A percentile compares a stretch with the other conserved stretches of the same genome.
Evolutionary conservation across 2,797 vertebrate genomes (phyloP).

Genomic region (Hybognathus amarus): DNA sequence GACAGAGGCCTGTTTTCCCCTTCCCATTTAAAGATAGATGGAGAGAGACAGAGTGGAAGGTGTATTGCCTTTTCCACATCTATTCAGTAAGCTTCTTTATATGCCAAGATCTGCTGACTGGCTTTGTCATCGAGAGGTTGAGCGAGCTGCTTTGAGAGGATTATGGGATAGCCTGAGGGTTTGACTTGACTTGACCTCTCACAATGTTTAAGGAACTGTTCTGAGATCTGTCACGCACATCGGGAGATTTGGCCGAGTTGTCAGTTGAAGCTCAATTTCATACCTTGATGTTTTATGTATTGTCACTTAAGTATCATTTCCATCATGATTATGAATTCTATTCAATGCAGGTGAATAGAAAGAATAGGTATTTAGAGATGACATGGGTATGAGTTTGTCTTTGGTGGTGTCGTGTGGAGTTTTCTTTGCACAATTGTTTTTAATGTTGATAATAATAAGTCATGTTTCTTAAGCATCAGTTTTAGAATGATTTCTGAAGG

Average conservation of each 20-base stretch:
- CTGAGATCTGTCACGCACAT: not conserved
- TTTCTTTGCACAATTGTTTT: not conserved
- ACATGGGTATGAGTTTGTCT: not conserved
- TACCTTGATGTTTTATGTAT: not conserved
- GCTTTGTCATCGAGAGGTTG: constrained; percentile 30
- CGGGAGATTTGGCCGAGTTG: too few species aligned
- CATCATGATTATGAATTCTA: not conserved
- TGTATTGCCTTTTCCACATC: constrained; percentile 44
- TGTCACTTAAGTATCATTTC: not conserved
- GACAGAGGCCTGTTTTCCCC: constrained; percentile 21
- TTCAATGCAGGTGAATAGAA: not conserved
- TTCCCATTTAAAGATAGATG: constrained; percentile 26
- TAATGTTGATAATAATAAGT: not conserved
- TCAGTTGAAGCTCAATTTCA: not conserved
- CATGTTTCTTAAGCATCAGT: not conserved
- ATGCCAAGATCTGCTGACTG: constrained; percentile 26
- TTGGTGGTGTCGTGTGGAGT: not conserved
- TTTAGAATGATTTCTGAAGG: not conserved
- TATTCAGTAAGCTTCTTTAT: constrained; percentile 19
- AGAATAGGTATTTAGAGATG: not conserved
- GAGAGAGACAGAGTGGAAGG: constrained; percentile 19
- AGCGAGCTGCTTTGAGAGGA: constrained; percentile 9
- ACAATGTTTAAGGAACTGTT: not conserved
- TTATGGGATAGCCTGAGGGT: constrained; percentile 24
- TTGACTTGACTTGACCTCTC: constrained; percentile 37